phyloP scores from a whole-genome alignment of 2,888 invertebrate genomes.

The Cerceris rybyensis region DNA sequence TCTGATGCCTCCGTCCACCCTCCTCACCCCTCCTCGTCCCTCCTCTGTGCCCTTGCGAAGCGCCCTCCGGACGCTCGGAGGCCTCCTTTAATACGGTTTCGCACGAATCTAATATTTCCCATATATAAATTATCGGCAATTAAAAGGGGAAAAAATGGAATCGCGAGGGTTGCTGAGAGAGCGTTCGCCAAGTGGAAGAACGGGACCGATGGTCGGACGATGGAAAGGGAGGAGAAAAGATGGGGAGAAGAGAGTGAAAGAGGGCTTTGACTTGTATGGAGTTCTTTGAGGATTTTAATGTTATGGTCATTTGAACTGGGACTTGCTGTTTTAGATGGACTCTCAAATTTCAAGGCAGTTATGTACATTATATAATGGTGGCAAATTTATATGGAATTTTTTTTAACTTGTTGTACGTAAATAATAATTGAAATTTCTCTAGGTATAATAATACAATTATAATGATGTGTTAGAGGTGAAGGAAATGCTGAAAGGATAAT shows the following conservation, averaged over 20 bases:
- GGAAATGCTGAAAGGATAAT: too few species aligned
- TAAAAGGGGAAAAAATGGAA: slow-evolving; percentile 76
- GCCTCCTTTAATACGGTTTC: slow-evolving; percentile 80
- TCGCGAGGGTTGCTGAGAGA: slow-evolving; percentile 13
- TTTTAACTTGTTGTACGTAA: too few species aligned
- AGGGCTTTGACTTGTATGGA: background rate
- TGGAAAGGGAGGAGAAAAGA: slow-evolving; percentile 32
- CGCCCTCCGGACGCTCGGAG: slow-evolving; percentile 23
- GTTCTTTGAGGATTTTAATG: background rate
- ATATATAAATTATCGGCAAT: slow-evolving; percentile 81
- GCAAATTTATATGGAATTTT: too few species aligned
- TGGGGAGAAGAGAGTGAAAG: background rate
- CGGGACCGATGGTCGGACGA: slow-evolving; percentile 29
- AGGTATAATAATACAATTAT: too few species aligned
- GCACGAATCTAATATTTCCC: slow-evolving; percentile 82
- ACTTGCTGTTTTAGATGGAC: too few species aligned
- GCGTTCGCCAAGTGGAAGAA: slow-evolving; percentile 26
- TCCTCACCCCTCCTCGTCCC: slow-evolving; percentile 13
- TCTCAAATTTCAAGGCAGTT: too few species aligned
- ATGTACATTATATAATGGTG: too few species aligned
- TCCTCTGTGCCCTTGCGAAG: slow-evolving; percentile 6
- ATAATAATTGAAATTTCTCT: too few species aligned
- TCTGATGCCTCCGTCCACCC: slow-evolving; percentile 57
- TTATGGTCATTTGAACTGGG: too few species aligned
- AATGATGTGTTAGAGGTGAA: too few species aligned